These are phyloP conservation scores for Muscicapa adusta DNA, from an alignment of 2,113 vertebrate species.

Conservation along the genomic window DNA sequence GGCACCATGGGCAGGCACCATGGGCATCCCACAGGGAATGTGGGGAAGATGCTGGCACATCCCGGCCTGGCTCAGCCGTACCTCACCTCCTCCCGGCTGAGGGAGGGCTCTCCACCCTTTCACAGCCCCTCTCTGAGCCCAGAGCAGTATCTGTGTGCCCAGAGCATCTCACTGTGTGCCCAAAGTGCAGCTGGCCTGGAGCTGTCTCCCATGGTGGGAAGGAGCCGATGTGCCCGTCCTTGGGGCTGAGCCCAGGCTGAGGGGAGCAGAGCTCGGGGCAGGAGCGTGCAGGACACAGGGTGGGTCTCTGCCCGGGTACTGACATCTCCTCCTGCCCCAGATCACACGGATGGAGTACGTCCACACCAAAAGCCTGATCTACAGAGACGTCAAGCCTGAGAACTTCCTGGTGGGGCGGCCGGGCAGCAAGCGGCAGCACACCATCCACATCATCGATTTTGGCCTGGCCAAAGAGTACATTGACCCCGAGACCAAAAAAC, in stretches of 20 bases:
- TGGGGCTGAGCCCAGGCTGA: background rate
- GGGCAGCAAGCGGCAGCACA: constrained; percentile 92
- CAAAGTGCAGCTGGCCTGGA: background rate
- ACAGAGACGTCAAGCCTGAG: constrained; percentile 96
- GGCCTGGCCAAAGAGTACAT: constrained; percentile 99
- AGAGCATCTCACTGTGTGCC: background rate
- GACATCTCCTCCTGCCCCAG: constrained; percentile 52
- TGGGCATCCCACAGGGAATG: background rate
- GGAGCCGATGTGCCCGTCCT: fast-evolving
- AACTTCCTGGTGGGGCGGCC: constrained; percentile 97
- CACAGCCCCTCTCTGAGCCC: background rate
- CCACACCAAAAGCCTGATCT: constrained; percentile 97
- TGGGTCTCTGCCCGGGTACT: background rate
- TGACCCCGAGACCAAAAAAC: constrained; percentile 99
- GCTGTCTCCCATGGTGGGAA: background rate
- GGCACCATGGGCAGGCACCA: fast-evolving
- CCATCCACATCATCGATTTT: constrained; percentile 98
- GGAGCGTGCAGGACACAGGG: fast-evolving
- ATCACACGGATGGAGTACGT: constrained; percentile 98
- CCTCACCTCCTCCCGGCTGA: background rate
- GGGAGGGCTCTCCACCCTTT: background rate
- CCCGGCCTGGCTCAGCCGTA: fast-evolving
- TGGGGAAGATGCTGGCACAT: background rate
- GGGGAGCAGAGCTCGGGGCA: background rate
- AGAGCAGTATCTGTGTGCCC: background rate